Conservation (phyloP, 2,888 invertebrate genomes). For the Malacosoma neustria region DNA sequence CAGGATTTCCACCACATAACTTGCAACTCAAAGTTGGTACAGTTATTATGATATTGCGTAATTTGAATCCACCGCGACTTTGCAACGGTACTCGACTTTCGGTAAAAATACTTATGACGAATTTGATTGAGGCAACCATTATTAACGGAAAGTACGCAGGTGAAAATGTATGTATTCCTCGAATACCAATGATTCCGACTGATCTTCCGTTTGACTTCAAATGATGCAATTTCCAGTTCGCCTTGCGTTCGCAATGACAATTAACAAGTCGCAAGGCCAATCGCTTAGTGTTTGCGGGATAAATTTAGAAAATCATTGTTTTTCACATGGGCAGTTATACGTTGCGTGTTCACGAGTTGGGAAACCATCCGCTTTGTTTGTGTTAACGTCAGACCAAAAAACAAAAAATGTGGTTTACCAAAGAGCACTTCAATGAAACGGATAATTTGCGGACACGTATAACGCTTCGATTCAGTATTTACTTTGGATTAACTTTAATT, state of each 20-base stretch:
- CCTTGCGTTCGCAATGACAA: conserved; percentile 10
- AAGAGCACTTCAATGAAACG: conserved; percentile 13
- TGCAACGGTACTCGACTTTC: conserved; percentile 17
- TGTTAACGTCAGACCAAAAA: conserved; percentile 16
- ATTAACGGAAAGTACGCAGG: conserved; percentile 16
- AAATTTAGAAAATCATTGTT: conserved; percentile 12
- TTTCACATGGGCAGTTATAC: conserved; percentile 10
- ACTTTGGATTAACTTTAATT: conserved; percentile 19
- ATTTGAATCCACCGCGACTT: conserved; percentile 17
- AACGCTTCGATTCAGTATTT: conserved; percentile 11
- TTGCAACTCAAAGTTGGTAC: conserved; percentile 17
- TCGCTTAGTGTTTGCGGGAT: conserved; percentile 9
- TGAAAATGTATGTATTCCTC: conserved; percentile 13
- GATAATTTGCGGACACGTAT: conserved; percentile 15
- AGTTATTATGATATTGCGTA: conserved; percentile 19
- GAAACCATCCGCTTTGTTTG: conserved; percentile 16
- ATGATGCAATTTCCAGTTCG: too few relatives aligned
- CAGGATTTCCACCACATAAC: conserved; percentile 17
- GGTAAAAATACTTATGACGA: conserved; percentile 14
- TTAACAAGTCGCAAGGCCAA: conserved; percentile 14
- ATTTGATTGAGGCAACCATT: conserved; percentile 14
- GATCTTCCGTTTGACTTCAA: too few relatives aligned
- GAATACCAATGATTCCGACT: too few relatives aligned
- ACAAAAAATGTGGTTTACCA: conserved; percentile 15
- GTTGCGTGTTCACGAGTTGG: conserved; percentile 12